Percentiles rank a stretch among this genome's conserved stretches.
Evolutionary conservation across 2,797 vertebrate species (phyloP).

Genomic region (Lophura swinhoii): DNA sequence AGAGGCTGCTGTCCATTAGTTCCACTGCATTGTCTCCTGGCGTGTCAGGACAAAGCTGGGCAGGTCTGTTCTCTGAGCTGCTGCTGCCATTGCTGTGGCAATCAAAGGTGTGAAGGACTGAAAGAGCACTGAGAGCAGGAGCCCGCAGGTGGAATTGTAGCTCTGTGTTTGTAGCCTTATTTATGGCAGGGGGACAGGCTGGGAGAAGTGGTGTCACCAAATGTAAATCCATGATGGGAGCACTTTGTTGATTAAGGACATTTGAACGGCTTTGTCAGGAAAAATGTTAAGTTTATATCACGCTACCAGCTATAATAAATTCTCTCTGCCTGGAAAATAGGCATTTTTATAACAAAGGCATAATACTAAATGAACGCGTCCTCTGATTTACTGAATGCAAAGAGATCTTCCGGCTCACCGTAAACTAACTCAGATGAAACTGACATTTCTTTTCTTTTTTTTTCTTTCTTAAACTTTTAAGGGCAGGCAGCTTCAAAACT

Average conservation of each 20-base stretch:
- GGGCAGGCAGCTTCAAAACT: neutral
- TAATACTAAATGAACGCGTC: neutral
- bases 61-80: neutral
- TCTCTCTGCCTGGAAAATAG: neutral
- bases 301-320: neutral
- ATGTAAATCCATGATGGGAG: neutral
- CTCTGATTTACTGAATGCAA: neutral
- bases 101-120: slow-evolving; percentile 21
- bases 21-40: neutral
- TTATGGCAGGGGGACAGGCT: neutral
- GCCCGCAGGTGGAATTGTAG: neutral
- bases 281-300: neutral
- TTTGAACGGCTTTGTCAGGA: slow-evolving; percentile 32
- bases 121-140: neutral
- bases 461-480: neutral
- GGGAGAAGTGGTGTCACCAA: neutral
- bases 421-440: neutral
- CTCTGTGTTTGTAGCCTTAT: neutral
- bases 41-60: neutral
- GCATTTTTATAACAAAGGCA: neutral
- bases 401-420: neutral
- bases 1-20: neutral
- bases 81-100: neutral
- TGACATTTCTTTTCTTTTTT: neutral
- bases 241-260: slow-evolving; percentile 10